Evolutionary conservation across 2,888 invertebrate species (phyloP).

Genomic region (Apamea anceps): DNA sequence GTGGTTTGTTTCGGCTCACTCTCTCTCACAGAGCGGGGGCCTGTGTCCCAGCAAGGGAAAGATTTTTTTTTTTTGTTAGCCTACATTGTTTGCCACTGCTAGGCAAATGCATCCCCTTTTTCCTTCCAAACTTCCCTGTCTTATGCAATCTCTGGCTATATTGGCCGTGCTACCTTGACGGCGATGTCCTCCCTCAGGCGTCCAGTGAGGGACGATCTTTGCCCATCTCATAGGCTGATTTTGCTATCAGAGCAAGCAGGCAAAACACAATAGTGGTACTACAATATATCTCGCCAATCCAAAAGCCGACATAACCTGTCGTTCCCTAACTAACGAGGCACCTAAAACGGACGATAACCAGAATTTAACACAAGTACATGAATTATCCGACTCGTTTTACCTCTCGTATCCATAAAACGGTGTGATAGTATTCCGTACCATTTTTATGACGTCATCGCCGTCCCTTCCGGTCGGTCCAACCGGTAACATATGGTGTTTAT

Average conservation of each 20-base stretch:
- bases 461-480: constrained; percentile 64
- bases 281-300: constrained; percentile 26
- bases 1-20: not conserved
- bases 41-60: not conserved
- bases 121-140: too few relatives aligned
- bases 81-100: too few relatives aligned
- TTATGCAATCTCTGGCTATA: too few relatives aligned
- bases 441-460: constrained; percentile 66
- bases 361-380: constrained; percentile 61
- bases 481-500: constrained; percentile 65
- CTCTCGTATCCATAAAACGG: constrained; percentile 59
- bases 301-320: not conserved
- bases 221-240: too few relatives aligned
- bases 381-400: constrained; percentile 59
- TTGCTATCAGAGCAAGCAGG: not conserved
- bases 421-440: constrained; percentile 59
- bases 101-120: too few relatives aligned
- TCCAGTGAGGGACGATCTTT: too few relatives aligned
- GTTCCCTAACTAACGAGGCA: constrained; percentile 36
- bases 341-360: constrained; percentile 48
- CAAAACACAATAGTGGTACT: constrained; percentile 27
- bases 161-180: too few relatives aligned
- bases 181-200: too few relatives aligned
- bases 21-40: not conserved
- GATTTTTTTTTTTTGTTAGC: too few relatives aligned